These are phyloP conservation scores for Lysandra bellargus DNA, from an alignment of 2,888 invertebrate species.

Conservation along the genomic window DNA sequence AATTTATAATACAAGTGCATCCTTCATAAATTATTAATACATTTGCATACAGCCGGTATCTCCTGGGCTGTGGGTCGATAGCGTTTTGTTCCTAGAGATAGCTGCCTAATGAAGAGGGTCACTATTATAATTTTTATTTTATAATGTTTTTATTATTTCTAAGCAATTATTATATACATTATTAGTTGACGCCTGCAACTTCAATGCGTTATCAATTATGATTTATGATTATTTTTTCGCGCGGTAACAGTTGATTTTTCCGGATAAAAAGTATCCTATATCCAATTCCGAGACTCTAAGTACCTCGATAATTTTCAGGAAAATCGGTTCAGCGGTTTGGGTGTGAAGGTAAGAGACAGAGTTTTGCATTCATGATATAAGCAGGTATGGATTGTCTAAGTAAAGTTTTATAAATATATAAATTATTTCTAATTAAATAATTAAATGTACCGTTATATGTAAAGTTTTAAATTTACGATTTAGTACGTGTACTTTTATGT, in stretches of 20 bases:
- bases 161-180: neutral
- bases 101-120: neutral
- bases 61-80: neutral
- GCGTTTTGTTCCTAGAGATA: conserved; percentile 14
- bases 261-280: neutral
- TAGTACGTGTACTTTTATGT: neutral
- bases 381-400: neutral
- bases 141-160: no score
- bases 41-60: conserved; percentile 13
- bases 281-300: neutral
- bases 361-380: no score
- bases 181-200: neutral
- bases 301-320: no score
- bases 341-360: no score
- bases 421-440: neutral
- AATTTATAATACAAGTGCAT: conserved; percentile 9
- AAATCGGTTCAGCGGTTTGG: neutral
- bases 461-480: no score
- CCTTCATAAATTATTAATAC: conserved; percentile 15
- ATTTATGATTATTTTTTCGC: no score
- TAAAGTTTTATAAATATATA: neutral
- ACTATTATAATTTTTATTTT: neutral
- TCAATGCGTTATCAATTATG: no score
- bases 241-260: neutral
- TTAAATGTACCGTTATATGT: no score